Evolutionary conservation across 2,113 vertebrate species (phyloP).

Genomic region (Micromys minutus): DNA sequence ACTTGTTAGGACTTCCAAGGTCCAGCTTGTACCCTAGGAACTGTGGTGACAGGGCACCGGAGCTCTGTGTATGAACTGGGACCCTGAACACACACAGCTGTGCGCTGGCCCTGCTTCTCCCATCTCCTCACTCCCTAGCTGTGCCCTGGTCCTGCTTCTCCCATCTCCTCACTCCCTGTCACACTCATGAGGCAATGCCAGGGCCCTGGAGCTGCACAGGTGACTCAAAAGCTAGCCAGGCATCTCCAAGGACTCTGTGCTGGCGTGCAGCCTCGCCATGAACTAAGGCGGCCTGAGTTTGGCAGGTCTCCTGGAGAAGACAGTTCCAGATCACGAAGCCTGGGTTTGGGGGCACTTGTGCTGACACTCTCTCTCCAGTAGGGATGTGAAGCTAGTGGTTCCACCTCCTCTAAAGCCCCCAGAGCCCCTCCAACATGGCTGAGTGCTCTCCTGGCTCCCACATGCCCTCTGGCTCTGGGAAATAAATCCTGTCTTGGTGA

Average conservation of each 20-base stretch:
- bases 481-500: background rate
- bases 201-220: background rate
- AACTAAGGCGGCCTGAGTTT: background rate
- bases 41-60: background rate
- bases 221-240: no score
- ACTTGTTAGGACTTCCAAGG: background rate
- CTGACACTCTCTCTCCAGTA: no score
- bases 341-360: background rate
- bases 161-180: no score
- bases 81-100: background rate
- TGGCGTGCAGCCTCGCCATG: background rate
- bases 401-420: background rate
- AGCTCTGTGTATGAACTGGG: rapidly evolving
- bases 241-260: background rate
- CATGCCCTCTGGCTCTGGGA: background rate
- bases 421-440: background rate
- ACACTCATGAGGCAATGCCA: background rate
- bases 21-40: background rate
- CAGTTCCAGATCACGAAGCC: no score
- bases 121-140: background rate
- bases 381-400: background rate
- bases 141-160: background rate
- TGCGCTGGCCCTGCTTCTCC: background rate
- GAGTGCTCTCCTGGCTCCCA: background rate
- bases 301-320: background rate